A percentile compares a stretch with the other conserved stretches of the same genome.
Conservation (phyloP, 2,113 vertebrate genomes). For the Odocoileus hemionus region DNA sequence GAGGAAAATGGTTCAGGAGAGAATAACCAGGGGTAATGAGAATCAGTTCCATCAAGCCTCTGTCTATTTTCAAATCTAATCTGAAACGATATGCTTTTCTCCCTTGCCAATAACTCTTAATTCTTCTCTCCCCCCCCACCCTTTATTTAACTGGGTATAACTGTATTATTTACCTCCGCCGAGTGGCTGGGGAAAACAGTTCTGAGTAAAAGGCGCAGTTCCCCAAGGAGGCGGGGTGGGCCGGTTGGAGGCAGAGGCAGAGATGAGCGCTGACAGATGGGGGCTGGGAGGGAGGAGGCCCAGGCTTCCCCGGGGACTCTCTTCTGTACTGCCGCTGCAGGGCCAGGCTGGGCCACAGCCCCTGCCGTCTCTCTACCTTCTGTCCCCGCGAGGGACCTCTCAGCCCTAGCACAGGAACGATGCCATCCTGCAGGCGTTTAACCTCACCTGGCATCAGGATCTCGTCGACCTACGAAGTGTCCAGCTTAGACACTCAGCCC, state of each 20-base stretch:
- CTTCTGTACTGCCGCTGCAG: neutral
- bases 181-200: constrained; percentile 4
- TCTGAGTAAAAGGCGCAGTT: constrained; percentile 15
- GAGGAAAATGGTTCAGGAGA: neutral
- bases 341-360: neutral
- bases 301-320: neutral
- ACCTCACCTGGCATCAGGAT: neutral
- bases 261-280: neutral
- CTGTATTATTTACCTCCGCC: constrained; percentile 50
- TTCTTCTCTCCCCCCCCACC: constrained; percentile 59
- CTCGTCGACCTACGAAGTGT: neutral
- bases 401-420: neutral
- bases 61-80: constrained; percentile 66
- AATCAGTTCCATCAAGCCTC: constrained; percentile 44
- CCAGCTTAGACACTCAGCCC: neutral
- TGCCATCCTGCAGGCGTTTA: neutral
- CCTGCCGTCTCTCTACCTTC: neutral
- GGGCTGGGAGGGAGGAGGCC: rapidly evolving
- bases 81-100: constrained; percentile 41
- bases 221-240: constrained; percentile 23
- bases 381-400: rapidly evolving
- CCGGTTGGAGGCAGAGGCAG: constrained; percentile 10
- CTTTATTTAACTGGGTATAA: constrained; percentile 37
- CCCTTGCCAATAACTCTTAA: constrained; percentile 70
- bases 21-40: constrained; percentile 63